These are phyloP conservation scores for Limenitis camilla DNA, from an alignment of 2,888 invertebrate genomes.

Conservation along the genomic window DNA sequence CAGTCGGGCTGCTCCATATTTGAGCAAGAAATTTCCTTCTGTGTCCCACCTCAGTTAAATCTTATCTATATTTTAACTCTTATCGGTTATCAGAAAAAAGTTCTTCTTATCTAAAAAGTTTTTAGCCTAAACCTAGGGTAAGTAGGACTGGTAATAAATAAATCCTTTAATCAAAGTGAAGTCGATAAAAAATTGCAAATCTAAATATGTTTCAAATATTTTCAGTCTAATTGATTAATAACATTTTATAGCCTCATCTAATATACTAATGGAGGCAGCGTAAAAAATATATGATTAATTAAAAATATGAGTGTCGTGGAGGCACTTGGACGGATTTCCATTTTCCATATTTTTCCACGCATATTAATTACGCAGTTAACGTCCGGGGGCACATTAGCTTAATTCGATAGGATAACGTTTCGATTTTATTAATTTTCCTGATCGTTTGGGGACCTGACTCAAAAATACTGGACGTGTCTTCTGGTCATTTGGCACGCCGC, in stretches of 20 bases:
- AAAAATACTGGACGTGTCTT: conserved; percentile 26
- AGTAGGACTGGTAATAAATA: no score
- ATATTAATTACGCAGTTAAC: conserved; percentile 56
- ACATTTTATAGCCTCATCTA: conserved; percentile 13
- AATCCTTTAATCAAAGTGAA: no score
- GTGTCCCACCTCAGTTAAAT: no score
- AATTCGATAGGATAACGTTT: conserved; percentile 53
- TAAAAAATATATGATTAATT: conserved; percentile 18
- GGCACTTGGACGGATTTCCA: conserved; percentile 30
- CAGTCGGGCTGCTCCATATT: no score
- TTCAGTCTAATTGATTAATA: conserved; percentile 3
- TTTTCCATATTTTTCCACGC: conserved; percentile 39
- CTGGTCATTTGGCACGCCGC: neutral
- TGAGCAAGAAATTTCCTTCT: no score
- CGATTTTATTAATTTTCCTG: conserved; percentile 60
- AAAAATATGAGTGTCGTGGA: conserved; percentile 20
- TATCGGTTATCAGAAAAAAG: no score
- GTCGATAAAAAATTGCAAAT: neutral
- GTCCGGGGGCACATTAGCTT: conserved; percentile 58
- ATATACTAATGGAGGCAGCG: conserved; percentile 16
- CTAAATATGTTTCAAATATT: neutral
- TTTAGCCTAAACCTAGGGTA: no score
- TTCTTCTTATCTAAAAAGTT: no score
- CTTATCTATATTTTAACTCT: no score
- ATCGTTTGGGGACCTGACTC: conserved; percentile 22